A percentile compares a stretch with the other conserved stretches of the same genome.
Conservation (phyloP, 2,113 vertebrate genomes). For the Sinocyclocheilus grahami region DNA sequence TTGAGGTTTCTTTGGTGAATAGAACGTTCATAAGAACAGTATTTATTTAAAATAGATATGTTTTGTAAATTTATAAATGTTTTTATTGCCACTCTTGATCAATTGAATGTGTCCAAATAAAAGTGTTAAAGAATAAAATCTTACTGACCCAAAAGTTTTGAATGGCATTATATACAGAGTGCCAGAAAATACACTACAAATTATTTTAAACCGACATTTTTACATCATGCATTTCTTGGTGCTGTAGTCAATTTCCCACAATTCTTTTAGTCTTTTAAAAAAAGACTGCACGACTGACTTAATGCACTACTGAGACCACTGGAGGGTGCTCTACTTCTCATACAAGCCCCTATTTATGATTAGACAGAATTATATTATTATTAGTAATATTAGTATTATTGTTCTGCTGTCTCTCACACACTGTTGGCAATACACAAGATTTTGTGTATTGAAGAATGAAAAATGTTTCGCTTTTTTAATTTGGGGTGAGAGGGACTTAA, state of each 20-base stretch:
- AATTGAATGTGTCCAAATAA: too few species aligned
- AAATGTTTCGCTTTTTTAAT: neutral
- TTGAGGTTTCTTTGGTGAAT: too few species aligned
- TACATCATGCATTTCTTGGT: neutral
- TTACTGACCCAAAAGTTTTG: too few species aligned
- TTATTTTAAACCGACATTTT: too few species aligned
- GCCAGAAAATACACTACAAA: too few species aligned
- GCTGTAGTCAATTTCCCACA: neutral
- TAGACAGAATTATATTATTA: neutral
- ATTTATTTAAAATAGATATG: too few species aligned
- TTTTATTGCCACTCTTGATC: too few species aligned
- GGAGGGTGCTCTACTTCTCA: constrained; percentile 33
- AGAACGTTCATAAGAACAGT: too few species aligned
- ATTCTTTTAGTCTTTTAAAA: neutral
- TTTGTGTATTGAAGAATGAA: neutral
- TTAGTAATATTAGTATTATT: neutral
- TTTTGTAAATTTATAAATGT: too few species aligned
- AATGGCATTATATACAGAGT: too few species aligned
- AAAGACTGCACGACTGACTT: too few species aligned
- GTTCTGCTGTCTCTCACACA: neutral
- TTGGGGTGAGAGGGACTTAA: neutral
- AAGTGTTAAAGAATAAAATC: too few species aligned
- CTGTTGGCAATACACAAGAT: neutral
- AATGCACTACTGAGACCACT: constrained; percentile 23
- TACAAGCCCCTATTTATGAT: neutral